Base-by-base conservation (phyloP, 2,797 vertebrate genomes). In the Aulostomus chinensis region DNA sequence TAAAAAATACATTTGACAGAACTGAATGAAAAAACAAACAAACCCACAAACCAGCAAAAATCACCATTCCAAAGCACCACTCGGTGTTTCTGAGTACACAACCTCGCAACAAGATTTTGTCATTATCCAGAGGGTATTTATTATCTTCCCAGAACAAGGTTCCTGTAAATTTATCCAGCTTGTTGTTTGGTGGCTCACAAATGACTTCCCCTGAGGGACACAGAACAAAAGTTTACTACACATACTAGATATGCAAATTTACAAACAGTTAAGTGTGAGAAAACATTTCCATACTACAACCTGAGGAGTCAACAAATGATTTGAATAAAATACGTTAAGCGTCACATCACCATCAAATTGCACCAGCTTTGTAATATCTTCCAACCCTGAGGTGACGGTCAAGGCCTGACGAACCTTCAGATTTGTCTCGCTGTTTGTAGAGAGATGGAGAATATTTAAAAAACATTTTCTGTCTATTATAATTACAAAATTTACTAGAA, bases 41-140 rank as follows among this genome's bases (percentile, higher is more conserved):
- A n/a, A 97, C 97, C 97, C 41, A 93, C 94, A 43, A 95, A 98
- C 71, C n/a, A n/a, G n/a, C n/a, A n/a, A n/a, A n/a, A n/a, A 99
- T 76, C 35, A 98, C 96, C 0, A 99, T 83, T 2, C 97, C 96
- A 5, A 91, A 98, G 85, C 96, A 98, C 97, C 96, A 98, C 1
- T 95, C 94, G 0, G 96, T 98, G 88, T 99, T 98, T 72, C 95
- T 91, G 39, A 98, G 86, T 0, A 92, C 91, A 40, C 97, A 98
- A 49, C 97, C 97, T 37, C 96, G 84, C 26, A 99, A 91, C 65
- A 98, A 81, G 54, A 98, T 85, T 78, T 91, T 94, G 49, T 96
- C 95, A 0, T 95, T 93, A 80, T 97, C 93, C 83, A 99, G 67
- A 25, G 91, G 8, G 12, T 92, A 92, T 0, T 58, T 86, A n/a